Conservation (phyloP, 2,888 invertebrate genomes). For the Drosophila anomalata region DNA sequence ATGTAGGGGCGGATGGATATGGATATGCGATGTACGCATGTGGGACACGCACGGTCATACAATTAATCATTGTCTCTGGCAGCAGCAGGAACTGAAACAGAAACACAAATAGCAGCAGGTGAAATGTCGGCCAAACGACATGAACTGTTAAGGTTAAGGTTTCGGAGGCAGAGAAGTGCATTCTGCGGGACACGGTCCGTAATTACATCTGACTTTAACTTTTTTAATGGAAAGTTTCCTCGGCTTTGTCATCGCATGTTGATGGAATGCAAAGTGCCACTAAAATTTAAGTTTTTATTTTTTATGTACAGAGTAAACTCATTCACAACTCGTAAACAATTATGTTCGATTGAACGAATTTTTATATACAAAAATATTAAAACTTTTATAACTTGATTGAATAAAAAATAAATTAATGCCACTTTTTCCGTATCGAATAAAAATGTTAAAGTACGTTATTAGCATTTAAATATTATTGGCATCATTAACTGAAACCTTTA, state of each 20-base stretch:
- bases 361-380: too few relatives aligned
- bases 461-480: too few relatives aligned
- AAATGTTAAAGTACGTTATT: not conserved
- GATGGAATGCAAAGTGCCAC: conserved; percentile 36
- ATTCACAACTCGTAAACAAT: not conserved
- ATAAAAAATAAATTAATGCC: too few relatives aligned
- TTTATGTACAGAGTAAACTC: not conserved
- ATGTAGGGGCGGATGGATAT: not conserved
- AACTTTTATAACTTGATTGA: not conserved
- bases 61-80: conserved; percentile 67
- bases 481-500: too few relatives aligned
- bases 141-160: not conserved
- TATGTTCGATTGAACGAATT: not conserved
- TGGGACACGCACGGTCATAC: conserved; percentile 44
- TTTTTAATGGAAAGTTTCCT: conserved; percentile 1
- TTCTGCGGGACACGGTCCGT: not conserved
- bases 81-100: conserved; percentile 26
- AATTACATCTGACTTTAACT: not conserved
- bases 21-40: conserved; percentile 10
- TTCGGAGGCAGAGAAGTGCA: conserved; percentile 18
- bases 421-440: not conserved
- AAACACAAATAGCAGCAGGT: conserved; percentile 49
- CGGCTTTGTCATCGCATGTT: conserved; percentile 28
- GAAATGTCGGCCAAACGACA: conserved; percentile 38
- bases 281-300: conserved; percentile 41